Evolutionary conservation across 2,113 vertebrate genomes (phyloP).

Genomic region (Solea senegalensis): DNA sequence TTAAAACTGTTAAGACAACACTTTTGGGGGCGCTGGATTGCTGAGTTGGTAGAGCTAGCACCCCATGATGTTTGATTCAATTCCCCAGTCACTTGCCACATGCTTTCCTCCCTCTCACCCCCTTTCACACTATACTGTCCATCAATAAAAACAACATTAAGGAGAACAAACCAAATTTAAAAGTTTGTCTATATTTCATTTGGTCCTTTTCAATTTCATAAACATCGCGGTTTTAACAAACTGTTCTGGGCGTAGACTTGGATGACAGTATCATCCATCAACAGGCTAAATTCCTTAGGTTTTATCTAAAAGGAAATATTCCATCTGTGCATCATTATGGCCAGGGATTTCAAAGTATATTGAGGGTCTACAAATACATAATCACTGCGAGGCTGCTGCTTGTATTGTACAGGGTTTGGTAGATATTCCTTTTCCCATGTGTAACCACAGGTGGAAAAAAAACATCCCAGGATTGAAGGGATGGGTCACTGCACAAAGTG

Average conservation of each 20-base stretch:
- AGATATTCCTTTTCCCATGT: constrained; percentile 51
- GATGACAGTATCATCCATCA: constrained; percentile 25
- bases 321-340: constrained; percentile 31
- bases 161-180: constrained; percentile 9
- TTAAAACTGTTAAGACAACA: no score
- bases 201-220: not conserved
- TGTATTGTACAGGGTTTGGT: constrained; percentile 18
- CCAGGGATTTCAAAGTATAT: constrained; percentile 20
- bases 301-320: constrained; percentile 14
- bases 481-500: constrained; percentile 50
- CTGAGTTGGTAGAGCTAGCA: no score
- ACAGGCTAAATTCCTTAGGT: constrained; percentile 10
- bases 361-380: constrained; percentile 44
- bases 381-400: constrained; percentile 10
- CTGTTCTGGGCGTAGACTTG: not conserved
- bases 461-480: constrained; percentile 55
- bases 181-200: constrained; percentile 12
- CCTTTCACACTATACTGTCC: not conserved
- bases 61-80: no score
- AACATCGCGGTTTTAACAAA: not conserved
- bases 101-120: no score
- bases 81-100: no score
- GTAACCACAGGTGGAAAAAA: constrained; percentile 56
- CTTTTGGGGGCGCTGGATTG: no score
- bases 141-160: constrained; percentile 9